These are phyloP conservation scores for Rhagonycha fulva DNA, from an alignment of 2,888 invertebrate species.

Conservation along the genomic window DNA sequence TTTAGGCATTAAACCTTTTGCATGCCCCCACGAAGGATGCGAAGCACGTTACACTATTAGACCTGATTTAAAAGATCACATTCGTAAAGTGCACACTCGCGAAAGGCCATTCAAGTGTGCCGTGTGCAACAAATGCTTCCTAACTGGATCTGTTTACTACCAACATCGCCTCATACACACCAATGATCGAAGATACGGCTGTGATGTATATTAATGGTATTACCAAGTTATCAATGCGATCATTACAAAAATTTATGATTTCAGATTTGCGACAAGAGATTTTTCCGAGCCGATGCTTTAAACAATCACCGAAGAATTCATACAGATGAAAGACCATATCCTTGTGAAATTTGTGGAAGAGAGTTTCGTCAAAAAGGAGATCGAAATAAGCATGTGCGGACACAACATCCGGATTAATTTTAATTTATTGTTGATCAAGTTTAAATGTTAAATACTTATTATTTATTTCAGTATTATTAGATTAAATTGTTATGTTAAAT, in stretches of 20 bases:
- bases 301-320: constrained; percentile 67
- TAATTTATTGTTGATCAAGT: background rate
- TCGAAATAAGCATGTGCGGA: constrained; percentile 61
- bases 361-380: constrained; percentile 63
- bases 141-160: constrained; percentile 67
- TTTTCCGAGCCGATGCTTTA: constrained; percentile 66
- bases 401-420: constrained; percentile 54
- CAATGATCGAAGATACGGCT: constrained; percentile 66
- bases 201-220: constrained; percentile 55
- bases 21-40: constrained; percentile 63
- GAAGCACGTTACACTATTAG: constrained; percentile 66
- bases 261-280: constrained; percentile 62
- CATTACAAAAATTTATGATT: constrained; percentile 18
- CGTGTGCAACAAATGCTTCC: constrained; percentile 64
- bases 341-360: constrained; percentile 58
- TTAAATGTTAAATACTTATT: background rate
- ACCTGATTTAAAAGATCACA: constrained; percentile 67
- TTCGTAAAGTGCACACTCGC: constrained; percentile 66
- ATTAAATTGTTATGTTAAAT: too few relatives aligned
- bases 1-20: constrained; percentile 66
- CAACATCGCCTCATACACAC: constrained; percentile 67
- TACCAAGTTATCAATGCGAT: background rate
- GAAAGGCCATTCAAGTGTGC: constrained; percentile 66
- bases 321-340: constrained; percentile 63
- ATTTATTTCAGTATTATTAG: background rate